A percentile compares a stretch with the other conserved stretches of the same genome.
These are phyloP conservation scores for Calameuta filiformis DNA, from an alignment of 2,888 invertebrate species.

Conservation along the genomic window DNA sequence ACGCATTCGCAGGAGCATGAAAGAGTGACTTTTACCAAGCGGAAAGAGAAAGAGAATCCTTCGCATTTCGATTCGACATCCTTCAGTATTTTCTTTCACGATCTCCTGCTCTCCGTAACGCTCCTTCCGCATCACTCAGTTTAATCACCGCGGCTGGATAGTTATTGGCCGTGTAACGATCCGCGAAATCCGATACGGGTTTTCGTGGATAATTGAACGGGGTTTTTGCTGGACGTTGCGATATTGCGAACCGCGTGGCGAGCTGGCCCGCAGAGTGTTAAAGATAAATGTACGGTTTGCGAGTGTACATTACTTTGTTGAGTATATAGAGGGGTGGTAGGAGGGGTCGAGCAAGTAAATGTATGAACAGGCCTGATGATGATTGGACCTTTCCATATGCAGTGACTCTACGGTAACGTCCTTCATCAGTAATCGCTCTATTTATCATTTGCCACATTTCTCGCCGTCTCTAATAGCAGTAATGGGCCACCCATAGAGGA, in stretches of 20 bases:
- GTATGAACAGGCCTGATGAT: constrained; percentile 39
- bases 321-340: constrained; percentile 5
- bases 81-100: not conserved
- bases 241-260: not conserved
- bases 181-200: not conserved
- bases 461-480: constrained; percentile 44
- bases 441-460: constrained; percentile 57
- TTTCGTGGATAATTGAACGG: not conserved
- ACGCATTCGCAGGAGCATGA: not conserved
- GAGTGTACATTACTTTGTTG: constrained; percentile 29
- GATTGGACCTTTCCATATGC: constrained; percentile 53
- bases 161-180: not conserved
- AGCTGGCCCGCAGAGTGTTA: constrained; percentile 12
- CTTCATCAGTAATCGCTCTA: constrained; percentile 57
- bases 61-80: not conserved
- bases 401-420: constrained; percentile 25
- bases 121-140: not conserved
- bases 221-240: not conserved
- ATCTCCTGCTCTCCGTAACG: not conserved
- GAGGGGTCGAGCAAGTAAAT: constrained; percentile 16
- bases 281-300: constrained; percentile 44
- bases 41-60: not conserved
- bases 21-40: not conserved
- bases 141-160: not conserved
- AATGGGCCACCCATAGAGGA: constrained; percentile 49